These are phyloP conservation scores for Malacosoma neustria DNA, from an alignment of 2,888 invertebrate species.

Conservation along the genomic window DNA sequence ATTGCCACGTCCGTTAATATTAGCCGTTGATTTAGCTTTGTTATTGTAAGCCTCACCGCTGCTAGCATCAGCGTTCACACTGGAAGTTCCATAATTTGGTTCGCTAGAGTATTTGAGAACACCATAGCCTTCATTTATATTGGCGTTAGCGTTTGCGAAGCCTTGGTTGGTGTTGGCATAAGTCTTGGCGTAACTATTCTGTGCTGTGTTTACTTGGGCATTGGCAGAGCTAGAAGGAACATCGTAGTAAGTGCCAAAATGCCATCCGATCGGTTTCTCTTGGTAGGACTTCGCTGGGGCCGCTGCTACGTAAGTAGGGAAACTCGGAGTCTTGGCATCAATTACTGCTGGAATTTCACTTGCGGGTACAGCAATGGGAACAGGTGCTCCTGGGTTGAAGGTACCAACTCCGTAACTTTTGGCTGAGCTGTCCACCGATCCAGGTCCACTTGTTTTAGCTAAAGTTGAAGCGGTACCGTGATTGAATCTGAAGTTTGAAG, in stretches of 20 bases:
- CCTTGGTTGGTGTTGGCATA: conserved; percentile 15
- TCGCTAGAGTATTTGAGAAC: conserved; percentile 22
- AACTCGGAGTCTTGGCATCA: conserved; percentile 36
- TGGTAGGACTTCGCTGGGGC: conserved; percentile 31
- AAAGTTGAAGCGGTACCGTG: conserved; percentile 32
- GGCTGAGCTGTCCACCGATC: not conserved
- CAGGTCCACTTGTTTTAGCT: conserved; percentile 19
- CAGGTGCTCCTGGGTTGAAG: conserved; percentile 13
- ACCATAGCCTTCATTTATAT: conserved; percentile 12
- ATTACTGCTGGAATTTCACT: conserved; percentile 19
- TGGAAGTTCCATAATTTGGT: conserved; percentile 25
- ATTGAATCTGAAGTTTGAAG: conserved; percentile 40
- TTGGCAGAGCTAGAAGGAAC: conserved; percentile 25
- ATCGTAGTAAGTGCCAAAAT: conserved; percentile 49
- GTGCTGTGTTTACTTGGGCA: conserved; percentile 18
- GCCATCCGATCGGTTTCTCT: conserved; percentile 44
- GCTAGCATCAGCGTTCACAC: conserved; percentile 22
- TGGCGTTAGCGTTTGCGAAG: conserved; percentile 15
- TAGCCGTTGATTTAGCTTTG: conserved; percentile 22
- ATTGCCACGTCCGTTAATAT: conserved; percentile 19
- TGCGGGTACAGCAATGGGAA: conserved; percentile 15
- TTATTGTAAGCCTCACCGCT: conserved; percentile 10
- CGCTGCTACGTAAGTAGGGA: conserved; percentile 18
- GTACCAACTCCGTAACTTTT: not conserved
- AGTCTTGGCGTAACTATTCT: conserved; percentile 14